Conservation (phyloP, 2,888 invertebrate genomes). For the Ectemnius cavifrons region DNA sequence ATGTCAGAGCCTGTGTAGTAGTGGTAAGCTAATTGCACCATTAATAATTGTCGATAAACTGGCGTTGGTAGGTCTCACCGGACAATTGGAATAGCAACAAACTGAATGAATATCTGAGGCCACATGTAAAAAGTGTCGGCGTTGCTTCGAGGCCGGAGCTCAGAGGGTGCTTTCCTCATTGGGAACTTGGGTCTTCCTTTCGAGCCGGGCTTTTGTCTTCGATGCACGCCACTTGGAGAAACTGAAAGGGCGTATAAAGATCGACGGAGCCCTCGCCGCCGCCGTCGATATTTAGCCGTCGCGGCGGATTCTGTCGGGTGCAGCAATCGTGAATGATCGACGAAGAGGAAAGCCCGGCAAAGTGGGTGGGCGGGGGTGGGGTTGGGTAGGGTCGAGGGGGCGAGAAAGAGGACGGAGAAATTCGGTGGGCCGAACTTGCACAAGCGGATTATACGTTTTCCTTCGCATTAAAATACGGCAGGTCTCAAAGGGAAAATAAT, state of each 20-base stretch:
- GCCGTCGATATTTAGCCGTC: conserved; percentile 30
- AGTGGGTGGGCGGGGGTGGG: no score
- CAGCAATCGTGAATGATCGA: conserved; percentile 65
- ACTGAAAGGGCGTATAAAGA: conserved; percentile 42
- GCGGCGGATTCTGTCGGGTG: conserved; percentile 55
- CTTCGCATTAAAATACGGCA: conserved; percentile 74
- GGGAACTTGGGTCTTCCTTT: background rate
- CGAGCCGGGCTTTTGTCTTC: conserved; percentile 23
- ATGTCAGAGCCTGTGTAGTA: no score
- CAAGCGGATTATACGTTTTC: conserved; percentile 72
- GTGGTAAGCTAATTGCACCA: no score
- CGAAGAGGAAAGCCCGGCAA: conserved; percentile 26
- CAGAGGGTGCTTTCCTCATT: background rate
- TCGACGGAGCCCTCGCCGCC: conserved; percentile 24
- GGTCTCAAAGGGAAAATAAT: conserved; percentile 77
- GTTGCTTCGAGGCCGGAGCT: no score
- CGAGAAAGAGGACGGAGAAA: conserved; percentile 46
- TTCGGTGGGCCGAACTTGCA: conserved; percentile 57
- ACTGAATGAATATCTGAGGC: no score
- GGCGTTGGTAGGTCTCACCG: no score
- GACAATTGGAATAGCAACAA: no score
- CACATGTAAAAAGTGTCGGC: no score
- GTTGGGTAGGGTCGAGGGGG: no score
- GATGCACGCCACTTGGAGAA: conserved; percentile 34
- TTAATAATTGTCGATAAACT: no score